Percentiles rank a stretch among this genome's conserved stretches.
Conservation (phyloP, 1,140 invertebrate genomes). For the Anthonomus grandis region DNA sequence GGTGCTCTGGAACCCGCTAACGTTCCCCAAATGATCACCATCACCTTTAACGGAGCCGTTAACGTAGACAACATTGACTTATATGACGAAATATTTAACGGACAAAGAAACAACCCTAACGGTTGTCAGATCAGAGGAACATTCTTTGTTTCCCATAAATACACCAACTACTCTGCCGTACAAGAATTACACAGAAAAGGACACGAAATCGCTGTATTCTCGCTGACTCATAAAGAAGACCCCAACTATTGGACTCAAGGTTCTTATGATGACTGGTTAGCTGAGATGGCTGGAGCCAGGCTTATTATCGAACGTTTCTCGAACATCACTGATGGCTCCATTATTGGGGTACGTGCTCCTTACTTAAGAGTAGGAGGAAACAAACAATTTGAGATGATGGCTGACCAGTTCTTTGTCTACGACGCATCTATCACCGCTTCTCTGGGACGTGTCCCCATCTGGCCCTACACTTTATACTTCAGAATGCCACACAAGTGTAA, state of each 20-base stretch:
- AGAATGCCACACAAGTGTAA: conserved; percentile 93
- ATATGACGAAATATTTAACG: conserved; percentile 88
- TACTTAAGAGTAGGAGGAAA: conserved; percentile 90
- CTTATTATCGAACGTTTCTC: conserved; percentile 84
- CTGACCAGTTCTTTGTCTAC: conserved; percentile 91
- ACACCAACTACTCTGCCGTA: conserved; percentile 91
- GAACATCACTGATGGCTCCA: conserved; percentile 86
- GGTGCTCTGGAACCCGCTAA: conserved; percentile 76
- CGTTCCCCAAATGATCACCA: conserved; percentile 92
- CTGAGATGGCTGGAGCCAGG: conserved; percentile 92
- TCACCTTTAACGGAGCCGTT: conserved; percentile 93
- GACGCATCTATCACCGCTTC: conserved; percentile 92
- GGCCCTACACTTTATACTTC: conserved; percentile 95
- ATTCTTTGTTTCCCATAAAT: conserved; percentile 95
- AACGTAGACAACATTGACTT: conserved; percentile 91
- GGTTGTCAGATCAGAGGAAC: conserved; percentile 91
- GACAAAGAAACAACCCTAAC: conserved; percentile 83
- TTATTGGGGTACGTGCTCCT: conserved; percentile 85
- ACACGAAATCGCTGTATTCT: conserved; percentile 92
- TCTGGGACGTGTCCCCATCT: conserved; percentile 82
- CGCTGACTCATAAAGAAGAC: conserved; percentile 88
- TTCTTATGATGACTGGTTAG: conserved; percentile 87
- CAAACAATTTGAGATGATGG: conserved; percentile 95
- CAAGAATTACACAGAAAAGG: conserved; percentile 89
- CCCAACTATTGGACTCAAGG: conserved; percentile 86